phyloP scores from a whole-genome alignment of 2,888 invertebrate genomes.

The Nasonovia ribisnigri region DNA sequence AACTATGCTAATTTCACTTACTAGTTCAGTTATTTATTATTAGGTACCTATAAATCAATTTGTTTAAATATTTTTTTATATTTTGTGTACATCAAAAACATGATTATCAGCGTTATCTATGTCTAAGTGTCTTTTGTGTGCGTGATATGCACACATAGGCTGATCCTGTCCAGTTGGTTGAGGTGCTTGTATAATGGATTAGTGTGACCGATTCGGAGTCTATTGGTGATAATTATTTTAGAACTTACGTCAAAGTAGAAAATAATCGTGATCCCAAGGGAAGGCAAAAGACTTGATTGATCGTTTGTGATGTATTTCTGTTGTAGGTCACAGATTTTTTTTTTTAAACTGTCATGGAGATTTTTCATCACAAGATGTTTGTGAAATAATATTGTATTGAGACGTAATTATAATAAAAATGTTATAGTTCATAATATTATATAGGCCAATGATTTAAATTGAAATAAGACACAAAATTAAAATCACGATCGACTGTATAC shows the following conservation, averaged over 20 bases:
- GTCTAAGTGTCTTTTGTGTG: too few species aligned
- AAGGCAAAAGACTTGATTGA: not conserved
- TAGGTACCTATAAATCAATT: too few species aligned
- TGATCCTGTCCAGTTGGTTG: not conserved
- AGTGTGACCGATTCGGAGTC: not conserved
- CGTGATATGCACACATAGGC: not conserved
- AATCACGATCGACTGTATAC: not conserved
- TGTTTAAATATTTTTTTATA: too few species aligned
- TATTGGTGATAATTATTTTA: not conserved
- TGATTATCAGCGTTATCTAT: too few species aligned
- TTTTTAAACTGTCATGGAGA: not conserved
- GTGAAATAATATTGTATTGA: not conserved
- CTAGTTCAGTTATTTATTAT: not conserved
- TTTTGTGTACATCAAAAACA: too few species aligned
- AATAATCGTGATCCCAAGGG: not conserved
- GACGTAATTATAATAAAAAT: not conserved
- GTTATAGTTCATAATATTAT: not conserved
- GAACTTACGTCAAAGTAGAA: not conserved
- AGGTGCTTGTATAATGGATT: not conserved
- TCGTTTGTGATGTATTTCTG: not conserved
- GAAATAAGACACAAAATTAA: not conserved
- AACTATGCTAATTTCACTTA: not conserved
- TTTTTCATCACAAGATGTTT: not conserved
- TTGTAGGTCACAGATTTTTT: not conserved
- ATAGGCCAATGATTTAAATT: not conserved